Evolutionary conservation across 2,888 invertebrate species (phyloP), one percentile per base, ranked within the genome.

Genomic region (Tenthredo mesomela): DNA sequence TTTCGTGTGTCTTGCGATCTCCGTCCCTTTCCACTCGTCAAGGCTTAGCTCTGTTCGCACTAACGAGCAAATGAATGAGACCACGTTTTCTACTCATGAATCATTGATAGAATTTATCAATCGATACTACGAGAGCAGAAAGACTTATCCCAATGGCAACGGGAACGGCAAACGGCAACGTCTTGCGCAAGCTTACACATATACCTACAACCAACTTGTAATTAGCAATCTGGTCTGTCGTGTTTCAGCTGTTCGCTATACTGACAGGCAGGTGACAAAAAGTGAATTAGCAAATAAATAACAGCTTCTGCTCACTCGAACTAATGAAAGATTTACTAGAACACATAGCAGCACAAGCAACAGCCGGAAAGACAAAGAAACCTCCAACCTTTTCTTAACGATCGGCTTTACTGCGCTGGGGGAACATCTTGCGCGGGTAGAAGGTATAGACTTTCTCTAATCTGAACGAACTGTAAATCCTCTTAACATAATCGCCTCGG

Each of bases 91-190:
- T 84, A 87, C 88, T 90, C 87, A 88, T 88, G 88, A 89, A 89
- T 89, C 87, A 89, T 89, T 88, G 88, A 88, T 89, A 86, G 86
- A 86, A 88, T 85, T 85, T 71, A 85, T 86, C 86, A 85, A 88
- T 87, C 86, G 86, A 88, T 88, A 86, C 58, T 80, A 80, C 58
- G 80, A 58, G 58, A 80, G 7, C 61, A 25, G n/a, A 80, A 61
- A 61, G 80, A 80, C 58, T 80, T 61, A 33, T 37, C 25, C 58
- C 21, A 61, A 18, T 40, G 40, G 25, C 70, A 58, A 58, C 75
- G 10, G n/a, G 18, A 15, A 15, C 33, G 12, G 29, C n/a, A 7
- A 7, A 21, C 29, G 33, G 18, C 33, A 21, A 40, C n/a, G 61
- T 80, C 37, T 80, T 80, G 80, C 80, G 61, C 80, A 80, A 80